Evolutionary conservation across 2,888 invertebrate genomes (phyloP), one percentile per base, ranked within the genome.

Genomic region (Machimus rusticus): DNA sequence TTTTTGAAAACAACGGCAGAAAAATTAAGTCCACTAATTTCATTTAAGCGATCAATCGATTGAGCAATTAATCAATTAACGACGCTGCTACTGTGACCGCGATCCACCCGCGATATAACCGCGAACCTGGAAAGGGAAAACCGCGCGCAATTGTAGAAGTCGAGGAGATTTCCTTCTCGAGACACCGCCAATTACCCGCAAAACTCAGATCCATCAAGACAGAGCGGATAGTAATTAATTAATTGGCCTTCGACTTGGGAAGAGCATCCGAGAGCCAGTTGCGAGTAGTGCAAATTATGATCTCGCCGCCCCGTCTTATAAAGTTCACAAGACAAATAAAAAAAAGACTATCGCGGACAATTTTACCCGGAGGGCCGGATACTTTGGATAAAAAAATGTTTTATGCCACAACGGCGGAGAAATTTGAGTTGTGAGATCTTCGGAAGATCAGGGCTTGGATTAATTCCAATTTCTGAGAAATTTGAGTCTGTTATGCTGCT

Each of bases 211-310:
- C 19, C 66, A 37, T n/a, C 66, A 39, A 28, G 79, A 28, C 79
- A 39, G 43, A 43, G 51, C 39, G 31, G 51, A 34, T 55, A 76
- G 51, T 86, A 86, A 86, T 86, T 86, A 86, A 86, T 86, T 86
- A 86, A 86, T 86, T 86, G 78, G 86, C 86, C 86, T 86, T 78
- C 86, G 86, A 86, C 86, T 86, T 86, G 28, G 66, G 28, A n/a
- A 43, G 82, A 82, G 55, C 57, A 66, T 51, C 57, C 57, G 37
- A 57, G 66, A 84, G 74, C 39, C 85, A 43, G 23, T 46, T 8
- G 2, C 23, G 9, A 46, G 0, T 8, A 79, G 51, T 85, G 85
- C 28, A 85, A 85, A 85, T 85, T 85, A 74, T 43, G 28, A 79
- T 31, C 37, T 46, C n/a, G 8, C 43, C 46, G 74, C 28, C 46